Evolutionary conservation across 2,888 invertebrate species (phyloP).

Genomic region (Icerya purchasi): DNA sequence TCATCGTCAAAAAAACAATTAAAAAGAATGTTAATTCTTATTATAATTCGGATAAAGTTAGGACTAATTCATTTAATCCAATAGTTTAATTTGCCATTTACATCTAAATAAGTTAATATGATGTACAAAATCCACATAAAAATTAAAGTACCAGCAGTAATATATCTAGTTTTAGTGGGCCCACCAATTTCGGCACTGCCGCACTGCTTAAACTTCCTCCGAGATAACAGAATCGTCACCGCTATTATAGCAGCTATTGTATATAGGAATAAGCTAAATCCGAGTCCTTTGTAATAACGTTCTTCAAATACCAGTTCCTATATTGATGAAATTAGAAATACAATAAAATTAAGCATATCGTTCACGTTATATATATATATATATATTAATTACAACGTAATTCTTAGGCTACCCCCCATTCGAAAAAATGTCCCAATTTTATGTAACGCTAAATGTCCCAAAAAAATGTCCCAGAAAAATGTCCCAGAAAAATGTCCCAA

Average conservation of each 20-base stretch:
- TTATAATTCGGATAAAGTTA: no score
- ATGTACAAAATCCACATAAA: constrained; percentile 31
- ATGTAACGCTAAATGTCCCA: no score
- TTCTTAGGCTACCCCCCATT: no score
- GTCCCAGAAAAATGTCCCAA: no score
- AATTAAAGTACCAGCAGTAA: constrained; percentile 26
- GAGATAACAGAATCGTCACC: constrained; percentile 27
- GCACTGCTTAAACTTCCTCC: constrained; percentile 28
- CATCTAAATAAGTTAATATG: constrained; percentile 23
- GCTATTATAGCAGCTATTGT: constrained; percentile 29
- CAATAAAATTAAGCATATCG: background rate
- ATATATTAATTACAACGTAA: no score
- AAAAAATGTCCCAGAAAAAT: no score
- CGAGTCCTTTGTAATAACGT: constrained; percentile 24
- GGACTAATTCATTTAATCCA: no score
- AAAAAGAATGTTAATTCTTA: no score
- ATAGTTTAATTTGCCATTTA: background rate
- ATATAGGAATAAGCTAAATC: constrained; percentile 33
- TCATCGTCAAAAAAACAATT: no score
- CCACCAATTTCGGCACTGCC: constrained; percentile 35
- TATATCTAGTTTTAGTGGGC: constrained; percentile 24
- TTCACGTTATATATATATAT: no score
- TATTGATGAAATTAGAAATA: constrained; percentile 13
- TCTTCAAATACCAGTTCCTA: constrained; percentile 27
- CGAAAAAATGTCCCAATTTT: no score